These are phyloP conservation scores for Rhynchonema sp. DNA, from an alignment of 2,888 invertebrate genomes.

Conservation along the genomic window DNA sequence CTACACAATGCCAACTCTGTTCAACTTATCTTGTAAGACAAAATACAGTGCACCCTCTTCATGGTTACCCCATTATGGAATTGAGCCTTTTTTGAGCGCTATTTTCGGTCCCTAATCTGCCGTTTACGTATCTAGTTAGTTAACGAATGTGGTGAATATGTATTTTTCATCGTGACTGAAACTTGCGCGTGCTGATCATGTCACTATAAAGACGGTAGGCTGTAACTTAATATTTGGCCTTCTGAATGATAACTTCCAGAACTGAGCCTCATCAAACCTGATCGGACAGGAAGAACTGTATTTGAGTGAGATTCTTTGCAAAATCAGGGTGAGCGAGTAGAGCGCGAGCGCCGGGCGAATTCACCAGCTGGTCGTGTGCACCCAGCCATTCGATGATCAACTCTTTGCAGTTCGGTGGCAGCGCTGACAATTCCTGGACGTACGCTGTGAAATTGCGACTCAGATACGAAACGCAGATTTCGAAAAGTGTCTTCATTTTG, in stretches of 20 bases:
- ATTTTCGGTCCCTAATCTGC: no score
- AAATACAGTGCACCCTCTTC: no score
- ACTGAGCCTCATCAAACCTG: background rate
- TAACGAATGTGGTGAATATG: no score
- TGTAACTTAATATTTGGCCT: no score
- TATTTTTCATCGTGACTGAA: no score
- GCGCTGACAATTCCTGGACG: background rate
- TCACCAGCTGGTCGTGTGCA: conserved; percentile 5
- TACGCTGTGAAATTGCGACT: background rate
- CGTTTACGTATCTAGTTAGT: no score
- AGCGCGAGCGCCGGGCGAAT: background rate
- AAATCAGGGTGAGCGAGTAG: conserved; percentile 17
- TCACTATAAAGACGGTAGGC: no score
- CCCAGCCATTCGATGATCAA: conserved; percentile 5
- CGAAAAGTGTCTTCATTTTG: conserved; percentile 6
- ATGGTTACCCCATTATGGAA: no score
- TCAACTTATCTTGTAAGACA: no score
- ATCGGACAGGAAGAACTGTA: conserved; percentile 19
- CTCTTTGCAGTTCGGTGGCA: conserved; percentile 3
- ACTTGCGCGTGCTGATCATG: no score
- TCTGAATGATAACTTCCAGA: conserved; percentile 8
- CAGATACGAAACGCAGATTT: conserved; percentile 4
- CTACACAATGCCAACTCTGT: no score
- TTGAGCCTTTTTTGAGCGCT: no score
- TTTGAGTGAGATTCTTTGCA: conserved; percentile 14